Conservation (phyloP, 1,140 invertebrate species). For the Diachasma alloeum region DNA sequence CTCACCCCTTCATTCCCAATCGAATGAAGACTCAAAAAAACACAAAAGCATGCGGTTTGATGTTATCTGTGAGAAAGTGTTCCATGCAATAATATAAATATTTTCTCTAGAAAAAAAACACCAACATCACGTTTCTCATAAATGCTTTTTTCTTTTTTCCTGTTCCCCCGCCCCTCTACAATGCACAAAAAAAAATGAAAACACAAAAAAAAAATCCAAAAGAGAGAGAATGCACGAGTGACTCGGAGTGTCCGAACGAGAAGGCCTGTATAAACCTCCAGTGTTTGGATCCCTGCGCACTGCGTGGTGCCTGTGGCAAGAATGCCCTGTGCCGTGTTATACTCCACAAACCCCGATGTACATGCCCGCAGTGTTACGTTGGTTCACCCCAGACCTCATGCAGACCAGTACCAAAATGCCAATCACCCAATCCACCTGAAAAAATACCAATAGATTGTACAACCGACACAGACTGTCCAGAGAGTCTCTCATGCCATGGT, state of each 20-base stretch:
- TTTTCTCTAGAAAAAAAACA: not conserved
- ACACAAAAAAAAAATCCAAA: slow-evolving; percentile 27
- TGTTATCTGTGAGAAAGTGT: slow-evolving; percentile 74
- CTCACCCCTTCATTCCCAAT: no score
- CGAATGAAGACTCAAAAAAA: not conserved
- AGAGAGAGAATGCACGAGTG: slow-evolving; percentile 89
- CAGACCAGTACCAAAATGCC: slow-evolving; percentile 78
- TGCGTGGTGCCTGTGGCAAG: slow-evolving; percentile 85
- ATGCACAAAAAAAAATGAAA: slow-evolving; percentile 21
- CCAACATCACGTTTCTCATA: slow-evolving; percentile 72
- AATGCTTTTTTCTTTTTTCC: slow-evolving; percentile 75
- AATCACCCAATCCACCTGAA: slow-evolving; percentile 64
- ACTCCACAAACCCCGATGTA: slow-evolving; percentile 82
- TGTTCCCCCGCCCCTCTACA: slow-evolving; percentile 63
- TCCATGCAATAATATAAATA: not conserved
- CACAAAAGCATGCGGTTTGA: slow-evolving; percentile 73
- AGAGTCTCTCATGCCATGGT: slow-evolving; percentile 75
- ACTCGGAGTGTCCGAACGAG: slow-evolving; percentile 89
- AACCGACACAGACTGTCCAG: slow-evolving; percentile 77
- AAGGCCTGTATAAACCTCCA: slow-evolving; percentile 87
- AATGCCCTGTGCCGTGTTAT: slow-evolving; percentile 88
- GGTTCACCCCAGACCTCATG: slow-evolving; percentile 82
- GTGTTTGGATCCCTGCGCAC: slow-evolving; percentile 88
- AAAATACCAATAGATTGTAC: slow-evolving; percentile 68
- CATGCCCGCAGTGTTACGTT: slow-evolving; percentile 86